phyloP scores from a whole-genome alignment of 2,797 vertebrate genomes.

The Notolabrus celidotus region DNA sequence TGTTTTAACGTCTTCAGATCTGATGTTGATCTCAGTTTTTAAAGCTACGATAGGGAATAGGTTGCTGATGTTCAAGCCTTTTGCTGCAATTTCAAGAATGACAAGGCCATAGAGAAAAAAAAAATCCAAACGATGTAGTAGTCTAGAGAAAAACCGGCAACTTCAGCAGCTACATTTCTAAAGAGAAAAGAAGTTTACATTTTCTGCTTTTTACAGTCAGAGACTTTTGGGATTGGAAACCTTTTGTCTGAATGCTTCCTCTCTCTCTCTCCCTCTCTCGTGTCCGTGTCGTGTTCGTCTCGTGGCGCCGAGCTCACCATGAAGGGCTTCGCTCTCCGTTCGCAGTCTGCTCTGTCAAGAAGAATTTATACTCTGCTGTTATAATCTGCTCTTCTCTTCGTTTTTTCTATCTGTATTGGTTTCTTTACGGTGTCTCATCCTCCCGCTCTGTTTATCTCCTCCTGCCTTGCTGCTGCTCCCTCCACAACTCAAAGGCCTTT shows the following conservation, averaged over 20 bases:
- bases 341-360: constrained; percentile 46
- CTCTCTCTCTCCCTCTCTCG: constrained; percentile 47
- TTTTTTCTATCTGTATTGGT: constrained; percentile 18
- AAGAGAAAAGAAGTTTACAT: constrained; percentile 81
- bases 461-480: constrained; percentile 64
- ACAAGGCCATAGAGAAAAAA: constrained; percentile 69
- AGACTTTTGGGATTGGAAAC: constrained; percentile 64
- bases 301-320: constrained; percentile 57
- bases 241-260: constrained; percentile 67
- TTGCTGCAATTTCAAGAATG: constrained; percentile 68
- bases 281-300: constrained; percentile 66
- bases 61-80: constrained; percentile 65
- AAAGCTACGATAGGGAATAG: background rate
- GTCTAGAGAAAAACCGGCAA: constrained; percentile 65
- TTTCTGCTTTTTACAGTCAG: constrained; percentile 80
- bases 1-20: constrained; percentile 11
- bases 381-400: constrained; percentile 15
- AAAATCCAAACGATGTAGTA: constrained; percentile 54
- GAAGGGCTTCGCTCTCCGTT: constrained; percentile 67
- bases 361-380: constrained; percentile 51
- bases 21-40: constrained; percentile 1
- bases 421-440: constrained; percentile 33
- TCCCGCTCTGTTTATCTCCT: constrained; percentile 42
- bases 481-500: constrained; percentile 83
- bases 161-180: constrained; percentile 81